Percentiles rank a stretch among this genome's conserved stretches.
phyloP scores from a whole-genome alignment of 1,140 invertebrate species.

The Dolichoris vasculosae region DNA sequence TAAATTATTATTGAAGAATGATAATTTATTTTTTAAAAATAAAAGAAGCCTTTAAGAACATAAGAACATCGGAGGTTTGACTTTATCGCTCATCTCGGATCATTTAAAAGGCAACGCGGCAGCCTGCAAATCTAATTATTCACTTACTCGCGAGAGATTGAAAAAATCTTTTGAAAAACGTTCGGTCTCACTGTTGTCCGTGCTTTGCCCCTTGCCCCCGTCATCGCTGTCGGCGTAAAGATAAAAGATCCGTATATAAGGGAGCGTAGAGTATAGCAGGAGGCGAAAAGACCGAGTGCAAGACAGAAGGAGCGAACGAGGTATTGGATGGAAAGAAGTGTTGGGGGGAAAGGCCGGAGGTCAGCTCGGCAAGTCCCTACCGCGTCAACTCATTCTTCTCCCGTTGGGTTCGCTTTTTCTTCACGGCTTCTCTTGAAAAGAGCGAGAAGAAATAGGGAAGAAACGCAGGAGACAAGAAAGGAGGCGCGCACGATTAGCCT shows the following conservation, averaged over 20 bases:
- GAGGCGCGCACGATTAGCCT: slow-evolving; percentile 60
- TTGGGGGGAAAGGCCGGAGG: slow-evolving; percentile 12
- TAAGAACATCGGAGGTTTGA: background rate
- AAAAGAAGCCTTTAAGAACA: too few species aligned
- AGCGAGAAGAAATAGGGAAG: background rate
- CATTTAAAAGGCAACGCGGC: slow-evolving; percentile 2
- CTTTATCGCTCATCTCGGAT: background rate
- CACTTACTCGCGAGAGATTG: slow-evolving; percentile 31
- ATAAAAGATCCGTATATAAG: slow-evolving; percentile 36
- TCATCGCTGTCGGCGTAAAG: background rate
- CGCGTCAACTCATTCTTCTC: background rate
- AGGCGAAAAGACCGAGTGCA: slow-evolving; percentile 24
- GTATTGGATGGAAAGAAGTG: background rate
- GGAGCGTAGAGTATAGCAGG: slow-evolving; percentile 21
- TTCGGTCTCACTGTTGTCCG: background rate
- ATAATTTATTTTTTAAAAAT: background rate
- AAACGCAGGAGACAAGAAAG: slow-evolving; percentile 10
- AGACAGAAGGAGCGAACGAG: background rate
- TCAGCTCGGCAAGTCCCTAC: background rate
- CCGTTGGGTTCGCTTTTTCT: background rate
- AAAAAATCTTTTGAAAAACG: slow-evolving; percentile 32
- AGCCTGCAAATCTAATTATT: slow-evolving; percentile 39
- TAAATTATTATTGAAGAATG: background rate
- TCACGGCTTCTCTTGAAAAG: background rate
- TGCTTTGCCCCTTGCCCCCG: background rate